These are phyloP conservation scores for Ypsolopha sequella DNA, from an alignment of 2,888 invertebrate genomes.

Conservation along the genomic window DNA sequence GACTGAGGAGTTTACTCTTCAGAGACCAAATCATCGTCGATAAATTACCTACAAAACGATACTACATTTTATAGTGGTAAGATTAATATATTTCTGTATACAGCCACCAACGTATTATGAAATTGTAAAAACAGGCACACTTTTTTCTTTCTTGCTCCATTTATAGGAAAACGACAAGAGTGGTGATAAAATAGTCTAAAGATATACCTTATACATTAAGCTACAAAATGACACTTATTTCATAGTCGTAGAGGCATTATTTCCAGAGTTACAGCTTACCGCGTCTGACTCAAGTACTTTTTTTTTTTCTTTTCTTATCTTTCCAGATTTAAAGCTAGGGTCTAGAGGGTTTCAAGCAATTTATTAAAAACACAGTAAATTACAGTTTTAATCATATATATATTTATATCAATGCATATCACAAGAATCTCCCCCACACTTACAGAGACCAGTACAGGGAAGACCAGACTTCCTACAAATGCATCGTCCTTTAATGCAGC, in stretches of 20 bases:
- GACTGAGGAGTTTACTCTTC: slow-evolving; percentile 5
- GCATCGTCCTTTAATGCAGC: slow-evolving; percentile 7
- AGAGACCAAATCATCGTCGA: slow-evolving; percentile 5
- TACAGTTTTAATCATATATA: slow-evolving; percentile 1
- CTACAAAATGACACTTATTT: slow-evolving; percentile 5
- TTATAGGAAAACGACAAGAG: slow-evolving; percentile 6
- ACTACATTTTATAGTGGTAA: too few relatives aligned
- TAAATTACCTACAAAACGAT: slow-evolving; percentile 4
- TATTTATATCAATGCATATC: slow-evolving; percentile 6
- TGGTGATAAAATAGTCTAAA: slow-evolving; percentile 5
- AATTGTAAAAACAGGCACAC: slow-evolving; percentile 7
- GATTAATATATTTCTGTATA: not conserved
- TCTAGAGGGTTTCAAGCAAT: slow-evolving; percentile 2
- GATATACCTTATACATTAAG: slow-evolving; percentile 5
- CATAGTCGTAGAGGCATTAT: slow-evolving; percentile 5
- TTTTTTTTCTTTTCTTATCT: slow-evolving; percentile 3
- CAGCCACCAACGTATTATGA: slow-evolving; percentile 6
- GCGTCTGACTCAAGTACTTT: slow-evolving; percentile 6
- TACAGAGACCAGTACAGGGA: slow-evolving; percentile 7
- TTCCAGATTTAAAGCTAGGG: slow-evolving; percentile 3
- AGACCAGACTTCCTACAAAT: slow-evolving; percentile 5
- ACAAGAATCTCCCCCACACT: slow-evolving; percentile 6
- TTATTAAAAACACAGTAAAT: slow-evolving; percentile 4
- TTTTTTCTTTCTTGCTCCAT: slow-evolving; percentile 5
- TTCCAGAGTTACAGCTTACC: slow-evolving; percentile 6